Conservation (phyloP, 1,140 invertebrate genomes). For the Formica exsecta region DNA sequence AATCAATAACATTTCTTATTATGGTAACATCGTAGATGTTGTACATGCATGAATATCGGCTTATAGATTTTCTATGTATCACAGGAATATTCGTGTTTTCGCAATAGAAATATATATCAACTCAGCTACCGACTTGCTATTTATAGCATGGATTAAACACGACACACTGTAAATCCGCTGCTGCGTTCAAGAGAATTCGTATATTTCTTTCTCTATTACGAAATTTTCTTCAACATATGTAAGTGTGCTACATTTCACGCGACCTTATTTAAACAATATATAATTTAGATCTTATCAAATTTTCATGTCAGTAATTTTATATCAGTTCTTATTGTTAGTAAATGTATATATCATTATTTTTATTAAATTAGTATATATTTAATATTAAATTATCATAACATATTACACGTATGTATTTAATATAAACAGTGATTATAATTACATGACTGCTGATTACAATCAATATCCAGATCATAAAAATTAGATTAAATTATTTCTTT, state of each 20-base stretch:
- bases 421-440: neutral
- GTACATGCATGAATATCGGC: conserved; percentile 29
- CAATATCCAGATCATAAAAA: neutral
- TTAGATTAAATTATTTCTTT: neutral
- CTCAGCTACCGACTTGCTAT: conserved; percentile 45
- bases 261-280: conserved; percentile 26
- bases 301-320: neutral
- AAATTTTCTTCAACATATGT: conserved; percentile 41
- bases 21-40: neutral
- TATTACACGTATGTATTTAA: neutral
- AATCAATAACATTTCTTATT: neutral
- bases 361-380: neutral
- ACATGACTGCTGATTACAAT: neutral
- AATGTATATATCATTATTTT: neutral
- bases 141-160: conserved; percentile 72
- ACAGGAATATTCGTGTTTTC: conserved; percentile 65
- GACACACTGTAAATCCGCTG: conserved; percentile 34
- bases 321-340: neutral
- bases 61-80: conserved; percentile 57
- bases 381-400: neutral
- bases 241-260: conserved; percentile 14
- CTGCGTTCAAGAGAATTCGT: conserved; percentile 38
- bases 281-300: neutral
- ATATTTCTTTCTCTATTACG: conserved; percentile 44
- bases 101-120: conserved; percentile 64